phyloP scores from a whole-genome alignment of 2,797 vertebrate genomes.

The Fistularia tabacaria region DNA sequence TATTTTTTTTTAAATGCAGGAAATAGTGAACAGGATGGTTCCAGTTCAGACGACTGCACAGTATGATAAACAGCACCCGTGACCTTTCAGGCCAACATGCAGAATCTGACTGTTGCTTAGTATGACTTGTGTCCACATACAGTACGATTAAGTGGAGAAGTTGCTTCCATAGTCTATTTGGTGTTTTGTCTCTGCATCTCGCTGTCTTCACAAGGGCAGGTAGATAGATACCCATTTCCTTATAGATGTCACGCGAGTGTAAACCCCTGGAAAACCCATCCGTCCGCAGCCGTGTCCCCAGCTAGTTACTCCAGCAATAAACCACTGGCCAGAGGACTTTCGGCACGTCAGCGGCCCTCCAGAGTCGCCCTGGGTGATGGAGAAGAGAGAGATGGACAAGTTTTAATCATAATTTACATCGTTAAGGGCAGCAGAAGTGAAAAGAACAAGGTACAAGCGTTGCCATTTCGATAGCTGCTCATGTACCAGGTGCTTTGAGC shows the following conservation, averaged over 20 bases:
- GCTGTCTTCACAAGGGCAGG: slow-evolving; percentile 64
- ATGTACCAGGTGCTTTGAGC: slow-evolving; percentile 59
- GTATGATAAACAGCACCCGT: slow-evolving; percentile 55
- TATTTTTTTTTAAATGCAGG: slow-evolving; percentile 23
- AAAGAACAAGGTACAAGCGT: too few relatives aligned
- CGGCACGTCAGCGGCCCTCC: slow-evolving; percentile 89
- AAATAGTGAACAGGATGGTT: slow-evolving; percentile 15
- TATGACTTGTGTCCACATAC: slow-evolving; percentile 45
- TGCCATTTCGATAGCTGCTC: slow-evolving; percentile 27
- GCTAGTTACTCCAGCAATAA: slow-evolving; percentile 93
- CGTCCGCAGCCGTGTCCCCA: slow-evolving; percentile 94
- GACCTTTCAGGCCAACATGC: slow-evolving; percentile 28
- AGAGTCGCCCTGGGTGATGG: slow-evolving; percentile 83
- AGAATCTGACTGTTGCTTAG: slow-evolving; percentile 26
- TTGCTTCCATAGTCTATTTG: slow-evolving; percentile 2
- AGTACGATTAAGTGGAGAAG: slow-evolving; percentile 30
- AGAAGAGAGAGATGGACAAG: neutral
- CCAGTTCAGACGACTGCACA: slow-evolving; percentile 43
- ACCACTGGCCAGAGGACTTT: slow-evolving; percentile 86
- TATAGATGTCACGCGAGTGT: slow-evolving; percentile 84
- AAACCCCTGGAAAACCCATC: slow-evolving; percentile 87
- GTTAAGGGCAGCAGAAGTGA: too few relatives aligned
- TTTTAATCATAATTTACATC: neutral
- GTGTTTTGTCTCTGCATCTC: slow-evolving; percentile 5
- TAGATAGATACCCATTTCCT: slow-evolving; percentile 85